Evolutionary conservation across 2,113 vertebrate genomes (phyloP).

Genomic region (Myotis yumanensis): DNA sequence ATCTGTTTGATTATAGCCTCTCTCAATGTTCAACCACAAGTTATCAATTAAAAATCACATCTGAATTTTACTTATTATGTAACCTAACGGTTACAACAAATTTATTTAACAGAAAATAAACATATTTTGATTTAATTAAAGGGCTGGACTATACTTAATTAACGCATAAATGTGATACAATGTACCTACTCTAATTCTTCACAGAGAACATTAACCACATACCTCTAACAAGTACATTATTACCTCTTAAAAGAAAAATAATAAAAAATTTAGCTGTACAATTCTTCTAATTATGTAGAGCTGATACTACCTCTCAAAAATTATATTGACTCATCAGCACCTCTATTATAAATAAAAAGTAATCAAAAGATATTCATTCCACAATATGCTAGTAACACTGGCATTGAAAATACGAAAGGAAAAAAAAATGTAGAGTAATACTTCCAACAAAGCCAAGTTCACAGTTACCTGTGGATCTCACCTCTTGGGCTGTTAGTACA

Average conservation of each 20-base stretch:
- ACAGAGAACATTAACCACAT: neutral
- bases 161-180: neutral
- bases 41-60: conserved; percentile 8
- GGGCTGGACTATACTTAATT: neutral
- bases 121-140: neutral
- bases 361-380: neutral
- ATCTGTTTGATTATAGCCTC: neutral
- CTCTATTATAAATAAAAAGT: neutral
- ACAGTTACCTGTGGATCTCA: neutral
- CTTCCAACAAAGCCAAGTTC: neutral
- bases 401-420: neutral
- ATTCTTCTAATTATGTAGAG: neutral
- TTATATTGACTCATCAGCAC: neutral
- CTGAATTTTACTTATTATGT: neutral
- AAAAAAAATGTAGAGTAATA: neutral
- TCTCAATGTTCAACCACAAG: neutral
- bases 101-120: conserved; percentile 31
- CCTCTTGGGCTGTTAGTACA: neutral
- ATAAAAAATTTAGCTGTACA: neutral
- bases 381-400: neutral
- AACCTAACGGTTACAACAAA: neutral
- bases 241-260: neutral
- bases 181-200: neutral
- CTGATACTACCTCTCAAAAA: conserved; percentile 26
- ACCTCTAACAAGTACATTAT: neutral